Base-by-base conservation (phyloP, 2,113 vertebrate genomes). In the Grallaria varia region DNA sequence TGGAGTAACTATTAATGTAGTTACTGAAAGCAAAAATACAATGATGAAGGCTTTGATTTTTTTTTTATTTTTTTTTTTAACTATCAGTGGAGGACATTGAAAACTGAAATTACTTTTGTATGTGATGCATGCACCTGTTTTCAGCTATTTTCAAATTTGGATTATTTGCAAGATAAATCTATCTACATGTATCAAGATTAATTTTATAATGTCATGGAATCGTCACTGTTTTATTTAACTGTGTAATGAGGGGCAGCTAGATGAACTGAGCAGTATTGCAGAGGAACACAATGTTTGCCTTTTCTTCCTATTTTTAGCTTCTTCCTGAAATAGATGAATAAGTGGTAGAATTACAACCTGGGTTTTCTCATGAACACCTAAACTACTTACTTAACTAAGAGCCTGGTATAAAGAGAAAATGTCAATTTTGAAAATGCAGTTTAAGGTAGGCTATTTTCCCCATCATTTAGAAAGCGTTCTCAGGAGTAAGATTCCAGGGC, bases 81-180 rank as follows among this genome's bases (percentile, higher is more conserved):
- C 13, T 8, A 33, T 85, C 62, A 79, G 1, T 28, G 3, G 27
- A 91, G 63, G 31, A 63, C 13, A 35, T 8, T 71, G 45, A 87
- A 93, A 93, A 44, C 18, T 80, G 75, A 83, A 91, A 91, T 96
- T 42, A 76, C 49, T 87, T 95, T 59, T 67, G 40, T 27, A 19
- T 47, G 28, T n/a, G 45, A 15, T 47, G 23, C 53, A 31, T 1
- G 0, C 14, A 75, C 84, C 42, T 74, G 10, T 93, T 81, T 95
- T 71, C 49, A 53, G 4, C 31, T 37, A 5, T 55, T 86, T 95
- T 78, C 30, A 84, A 39, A 25, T 84, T 50, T 45, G 21, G 25
- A 45, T 85, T 90, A 74, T 73, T 93, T 97, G 42, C n/a, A 81
- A 52, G 10, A 52, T 52, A 66, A 71, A 79, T 66, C 52, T 68